These are phyloP conservation scores for Meteorus sp. DNA, from an alignment of 1,140 invertebrate species.

Conservation along the genomic window DNA sequence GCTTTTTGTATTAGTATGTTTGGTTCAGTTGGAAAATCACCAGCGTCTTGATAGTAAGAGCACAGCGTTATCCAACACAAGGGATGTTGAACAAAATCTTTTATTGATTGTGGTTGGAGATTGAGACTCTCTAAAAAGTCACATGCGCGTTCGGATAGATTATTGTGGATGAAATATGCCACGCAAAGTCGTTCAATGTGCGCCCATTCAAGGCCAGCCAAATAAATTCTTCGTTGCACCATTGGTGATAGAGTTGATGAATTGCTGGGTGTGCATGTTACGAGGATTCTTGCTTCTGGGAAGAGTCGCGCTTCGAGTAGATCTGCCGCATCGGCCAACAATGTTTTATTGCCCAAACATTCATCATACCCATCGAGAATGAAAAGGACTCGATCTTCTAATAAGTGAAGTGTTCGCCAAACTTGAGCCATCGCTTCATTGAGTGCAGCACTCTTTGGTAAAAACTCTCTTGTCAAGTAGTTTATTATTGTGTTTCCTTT, in stretches of 20 bases:
- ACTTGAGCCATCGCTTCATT: slow-evolving; percentile 46
- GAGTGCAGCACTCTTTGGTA: slow-evolving; percentile 46
- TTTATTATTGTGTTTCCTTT: slow-evolving; percentile 51
- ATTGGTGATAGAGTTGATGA: slow-evolving; percentile 46
- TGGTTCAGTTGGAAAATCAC: slow-evolving; percentile 41
- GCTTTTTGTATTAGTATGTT: slow-evolving; percentile 54
- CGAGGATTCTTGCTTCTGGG: slow-evolving; percentile 60
- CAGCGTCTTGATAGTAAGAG: slow-evolving; percentile 52
- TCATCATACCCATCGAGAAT: slow-evolving; percentile 64
- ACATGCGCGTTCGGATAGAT: slow-evolving; percentile 47
- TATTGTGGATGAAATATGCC: slow-evolving; percentile 58
- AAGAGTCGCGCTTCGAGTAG: slow-evolving; percentile 61
- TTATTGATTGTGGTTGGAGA: slow-evolving; percentile 43
- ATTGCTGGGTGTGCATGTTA: slow-evolving; percentile 56
- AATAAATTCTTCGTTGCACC: slow-evolving; percentile 55
- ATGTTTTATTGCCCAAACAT: slow-evolving; percentile 47
- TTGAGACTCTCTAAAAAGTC: slow-evolving; percentile 46
- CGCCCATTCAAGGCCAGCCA: slow-evolving; percentile 60
- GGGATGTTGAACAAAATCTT: slow-evolving; percentile 58
- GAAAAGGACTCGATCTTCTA: slow-evolving; percentile 61
- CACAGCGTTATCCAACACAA: slow-evolving; percentile 62
- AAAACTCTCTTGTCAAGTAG: slow-evolving; percentile 58
- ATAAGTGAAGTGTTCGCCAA: slow-evolving; percentile 53
- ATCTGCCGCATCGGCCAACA: slow-evolving; percentile 57
- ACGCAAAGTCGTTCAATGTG: slow-evolving; percentile 59